Base-by-base conservation (phyloP, 2,797 vertebrate species). In the Chlorospingus flavigularis region DNA sequence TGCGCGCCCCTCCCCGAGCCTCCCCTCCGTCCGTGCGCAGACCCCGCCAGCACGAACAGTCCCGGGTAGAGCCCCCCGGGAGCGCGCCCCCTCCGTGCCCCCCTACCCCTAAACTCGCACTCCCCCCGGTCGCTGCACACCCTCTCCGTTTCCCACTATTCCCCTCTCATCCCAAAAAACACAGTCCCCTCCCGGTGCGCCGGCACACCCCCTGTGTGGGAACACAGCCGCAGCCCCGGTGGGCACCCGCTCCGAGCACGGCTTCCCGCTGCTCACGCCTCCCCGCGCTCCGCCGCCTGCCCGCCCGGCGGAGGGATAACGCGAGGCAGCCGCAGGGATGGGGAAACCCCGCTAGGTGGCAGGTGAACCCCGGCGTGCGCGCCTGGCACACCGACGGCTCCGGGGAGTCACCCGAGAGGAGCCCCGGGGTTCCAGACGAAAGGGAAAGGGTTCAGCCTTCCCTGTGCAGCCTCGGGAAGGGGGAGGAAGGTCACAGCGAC, bases 291-390 rank as follows among this genome's bases (percentile, higher is more conserved):
- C 6, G 63, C 24, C 21, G 30, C n/a, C 25, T 39, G 8, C 10
- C n/a, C 30, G 25, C 39, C 57, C 0, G n/a, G 10, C 3, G 11
- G 7, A 13, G 31, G 18, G 17, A 7, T 6, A 1, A 1, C 2
- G 51, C n/a, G 30, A 25, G 75, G 37, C 87, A 24, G 84, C 14
- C 18, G 90, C 86, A 70, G 86, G 16, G 39, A 13, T 6, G 68
- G 42, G 12, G 26, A 30, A 53, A 1, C 12, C 73, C 86, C 95
- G 1, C 76, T 88, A 90, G 93, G 13, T 65, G 91, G 95, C 86
- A 3, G 62, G 71, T 8, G 74, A 63, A 9, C 0, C 39, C 2
- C 51, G 14, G 65, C 3, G 2, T 6, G 67, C 6, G 5, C 21
- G 10, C 54, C 67, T 2, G 33, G 24, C 5, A 3, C 7, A 4